Percentiles rank a stretch among this genome's conserved stretches.
phyloP scores from a whole-genome alignment of 2,888 invertebrate genomes.

The Coremacera marginata region DNA sequence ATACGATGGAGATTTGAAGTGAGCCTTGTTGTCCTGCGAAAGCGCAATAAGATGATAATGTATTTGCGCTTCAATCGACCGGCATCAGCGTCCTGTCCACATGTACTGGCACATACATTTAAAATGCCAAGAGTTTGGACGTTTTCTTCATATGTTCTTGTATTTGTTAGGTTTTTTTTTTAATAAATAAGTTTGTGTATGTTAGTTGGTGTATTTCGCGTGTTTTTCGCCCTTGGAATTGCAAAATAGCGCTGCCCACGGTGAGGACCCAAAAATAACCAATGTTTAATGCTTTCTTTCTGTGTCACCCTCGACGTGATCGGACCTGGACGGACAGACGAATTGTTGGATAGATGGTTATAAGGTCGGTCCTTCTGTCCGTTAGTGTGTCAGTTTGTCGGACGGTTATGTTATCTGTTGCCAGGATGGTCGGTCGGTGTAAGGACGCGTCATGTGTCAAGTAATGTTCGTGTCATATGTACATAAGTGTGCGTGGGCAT shows the following conservation, averaged over 20 bases:
- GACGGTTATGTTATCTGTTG: neutral
- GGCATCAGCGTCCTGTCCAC: constrained; percentile 8
- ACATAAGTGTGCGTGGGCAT: constrained; percentile 19
- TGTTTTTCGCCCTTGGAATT: constrained; percentile 29
- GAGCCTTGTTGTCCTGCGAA: constrained; percentile 26
- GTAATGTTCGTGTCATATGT: constrained; percentile 39
- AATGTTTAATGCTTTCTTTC: constrained; percentile 36
- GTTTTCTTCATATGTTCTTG: constrained; percentile 1
- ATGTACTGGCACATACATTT: constrained; percentile 24
- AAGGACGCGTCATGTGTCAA: constrained; percentile 36
- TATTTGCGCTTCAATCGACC: constrained; percentile 39
- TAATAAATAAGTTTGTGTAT: constrained; percentile 17
- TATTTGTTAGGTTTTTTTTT: constrained; percentile 5
- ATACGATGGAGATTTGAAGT: neutral
- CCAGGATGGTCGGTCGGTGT: neutral
- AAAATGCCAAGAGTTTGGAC: constrained; percentile 15
- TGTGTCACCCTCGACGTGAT: constrained; percentile 23
- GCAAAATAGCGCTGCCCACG: constrained; percentile 22
- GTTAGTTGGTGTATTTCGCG: constrained; percentile 26
- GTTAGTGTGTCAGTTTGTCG: neutral
- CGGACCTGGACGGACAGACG: constrained; percentile 13
- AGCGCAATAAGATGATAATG: constrained; percentile 40
- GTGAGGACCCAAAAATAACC: constrained; percentile 33
- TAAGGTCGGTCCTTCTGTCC: constrained; percentile 12
- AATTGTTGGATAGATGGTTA: neutral